Evolutionary conservation across 2,113 vertebrate species (phyloP), one percentile per base, ranked within the genome.

Genomic region (Sterrhoptilus dennistouni): DNA sequence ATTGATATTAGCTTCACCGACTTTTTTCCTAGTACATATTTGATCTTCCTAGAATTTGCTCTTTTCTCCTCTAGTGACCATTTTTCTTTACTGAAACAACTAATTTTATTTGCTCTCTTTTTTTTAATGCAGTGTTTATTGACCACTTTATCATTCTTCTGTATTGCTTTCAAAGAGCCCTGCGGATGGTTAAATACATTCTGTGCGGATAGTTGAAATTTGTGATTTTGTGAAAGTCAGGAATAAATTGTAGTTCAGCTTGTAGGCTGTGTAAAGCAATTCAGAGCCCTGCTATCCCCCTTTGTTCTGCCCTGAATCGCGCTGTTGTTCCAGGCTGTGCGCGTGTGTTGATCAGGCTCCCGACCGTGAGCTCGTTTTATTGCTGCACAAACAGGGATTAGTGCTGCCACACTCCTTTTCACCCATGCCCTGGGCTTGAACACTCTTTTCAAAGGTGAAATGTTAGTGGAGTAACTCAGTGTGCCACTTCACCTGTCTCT

Each of bases 221-320:
- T 47, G 81, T 72, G 84, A 77, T 61, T 82, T 88, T 68, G 70
- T 80, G 33, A 38, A 89, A 90, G 75, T 86, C 64, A 17, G 60
- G 64, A 83, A 76, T 61, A 80, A 86, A 81, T 81, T 88, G 78
- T 59, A 44, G 47, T 86, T 90, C 63, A 88, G 66, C 64, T 85
- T 83, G 87, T 85, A 79, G 83, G 36, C 36, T 82, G 71, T 86
- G 92, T 83, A 74, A 66, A 94, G 79, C 65, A 85, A 66, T 83
- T 91, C 85, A 90, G 38, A 88, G 50, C 47, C 71, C 75, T 87
- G 93, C 78, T 79, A 24, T 70, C 4, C 2, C 13, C 53, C 90
- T 96, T 96, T 96, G 87, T 93, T 91, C 87, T 86, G 82, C 17
- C 75, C 59, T 94, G 90, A 96, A 90, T 96, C 96, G 31, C 9